These are phyloP conservation scores for Leptatherina wallacei DNA, from an alignment of 2,797 vertebrate genomes.

Conservation along the genomic window DNA sequence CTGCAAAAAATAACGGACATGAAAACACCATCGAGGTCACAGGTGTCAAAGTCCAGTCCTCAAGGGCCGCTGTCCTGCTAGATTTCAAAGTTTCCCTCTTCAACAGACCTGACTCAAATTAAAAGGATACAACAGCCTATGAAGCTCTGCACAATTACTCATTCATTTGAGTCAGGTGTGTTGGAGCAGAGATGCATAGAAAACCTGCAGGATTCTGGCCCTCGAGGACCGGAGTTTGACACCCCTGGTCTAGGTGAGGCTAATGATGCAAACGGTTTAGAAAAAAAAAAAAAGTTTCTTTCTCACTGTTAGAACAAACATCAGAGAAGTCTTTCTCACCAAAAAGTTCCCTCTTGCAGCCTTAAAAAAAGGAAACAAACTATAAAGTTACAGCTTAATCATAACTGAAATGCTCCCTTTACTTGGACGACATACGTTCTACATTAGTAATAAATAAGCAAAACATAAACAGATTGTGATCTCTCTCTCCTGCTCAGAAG, in stretches of 20 bases:
- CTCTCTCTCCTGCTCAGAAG: constrained; percentile 11
- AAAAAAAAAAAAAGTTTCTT: constrained; percentile 32
- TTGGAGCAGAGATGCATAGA: too few species aligned
- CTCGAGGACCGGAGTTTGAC: too few species aligned
- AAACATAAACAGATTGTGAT: constrained; percentile 12
- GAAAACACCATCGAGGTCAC: constrained; percentile 66
- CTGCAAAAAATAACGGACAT: constrained; percentile 43
- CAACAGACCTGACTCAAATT: too few species aligned
- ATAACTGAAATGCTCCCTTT: constrained; percentile 15
- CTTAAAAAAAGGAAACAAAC: constrained; percentile 44
- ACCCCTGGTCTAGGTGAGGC: too few species aligned
- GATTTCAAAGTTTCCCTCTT: too few species aligned
- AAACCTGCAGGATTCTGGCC: too few species aligned
- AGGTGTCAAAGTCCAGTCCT: too few species aligned
- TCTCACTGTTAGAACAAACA: constrained; percentile 52
- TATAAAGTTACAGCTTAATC: constrained; percentile 34
- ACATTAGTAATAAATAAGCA: constrained; percentile 1
- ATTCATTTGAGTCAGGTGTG: too few species aligned
- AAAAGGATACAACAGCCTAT: too few species aligned
- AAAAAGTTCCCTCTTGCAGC: constrained; percentile 48
- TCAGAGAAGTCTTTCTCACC: constrained; percentile 60
- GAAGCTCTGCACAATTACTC: too few species aligned
- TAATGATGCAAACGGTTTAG: constrained; percentile 53
- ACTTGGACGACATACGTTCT: not conserved
- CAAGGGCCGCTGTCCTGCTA: too few species aligned